phyloP scores from a whole-genome alignment of 2,113 vertebrate species.

The Anthoscopus minutus region DNA sequence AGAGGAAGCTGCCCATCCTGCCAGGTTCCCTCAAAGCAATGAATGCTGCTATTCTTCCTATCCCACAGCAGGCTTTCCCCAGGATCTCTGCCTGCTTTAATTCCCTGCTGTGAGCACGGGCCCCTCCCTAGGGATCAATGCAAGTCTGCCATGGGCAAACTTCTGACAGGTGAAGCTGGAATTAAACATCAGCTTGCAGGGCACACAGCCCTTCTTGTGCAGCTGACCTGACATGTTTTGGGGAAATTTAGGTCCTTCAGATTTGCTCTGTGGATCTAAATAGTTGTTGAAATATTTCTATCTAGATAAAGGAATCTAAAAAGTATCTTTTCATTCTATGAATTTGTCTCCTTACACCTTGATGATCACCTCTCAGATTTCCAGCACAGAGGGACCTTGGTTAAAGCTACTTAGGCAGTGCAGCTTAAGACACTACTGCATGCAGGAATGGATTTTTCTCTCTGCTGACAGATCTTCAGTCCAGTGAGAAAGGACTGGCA shows the following conservation, averaged over 20 bases:
- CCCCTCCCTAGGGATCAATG: neutral
- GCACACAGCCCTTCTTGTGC: neutral
- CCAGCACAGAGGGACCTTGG: neutral
- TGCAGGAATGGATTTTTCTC: neutral
- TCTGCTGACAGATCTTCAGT: neutral
- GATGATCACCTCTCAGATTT: neutral
- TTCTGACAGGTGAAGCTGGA: neutral
- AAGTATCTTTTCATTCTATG: neutral
- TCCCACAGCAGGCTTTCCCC: neutral
- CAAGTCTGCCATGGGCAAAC: neutral
- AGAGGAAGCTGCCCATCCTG: neutral
- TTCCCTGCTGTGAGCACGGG: neutral
- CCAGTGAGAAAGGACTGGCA: neutral
- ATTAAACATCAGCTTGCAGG: neutral
- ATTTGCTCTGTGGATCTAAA: neutral
- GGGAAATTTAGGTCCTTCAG: neutral
- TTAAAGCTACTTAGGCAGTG: neutral
- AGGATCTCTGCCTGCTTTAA: neutral
- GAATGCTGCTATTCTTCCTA: conserved; percentile 2
- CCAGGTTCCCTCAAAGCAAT: conserved; percentile 21
- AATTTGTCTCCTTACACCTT: neutral
- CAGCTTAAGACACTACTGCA: neutral
- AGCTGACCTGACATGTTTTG: neutral
- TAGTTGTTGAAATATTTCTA: neutral
- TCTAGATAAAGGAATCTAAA: neutral